phyloP scores from a whole-genome alignment of 1,140 invertebrate species.

The Lasaia peninsularis region DNA sequence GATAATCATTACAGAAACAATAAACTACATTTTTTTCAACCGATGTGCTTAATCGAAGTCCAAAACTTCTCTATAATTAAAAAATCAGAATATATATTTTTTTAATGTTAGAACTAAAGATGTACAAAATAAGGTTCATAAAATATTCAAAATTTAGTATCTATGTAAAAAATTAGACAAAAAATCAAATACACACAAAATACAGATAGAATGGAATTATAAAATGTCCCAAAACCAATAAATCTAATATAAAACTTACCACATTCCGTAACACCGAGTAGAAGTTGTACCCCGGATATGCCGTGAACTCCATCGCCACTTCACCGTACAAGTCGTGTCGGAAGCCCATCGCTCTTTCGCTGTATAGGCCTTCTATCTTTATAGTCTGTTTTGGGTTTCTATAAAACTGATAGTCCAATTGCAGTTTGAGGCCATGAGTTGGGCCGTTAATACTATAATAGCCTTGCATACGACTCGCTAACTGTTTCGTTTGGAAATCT shows the following conservation, averaged over 20 bases:
- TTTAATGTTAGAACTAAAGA: no score
- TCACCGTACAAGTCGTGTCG: conserved; percentile 81
- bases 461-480: conserved; percentile 82
- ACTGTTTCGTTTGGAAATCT: conserved; percentile 83
- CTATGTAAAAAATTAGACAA: no score
- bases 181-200: background rate
- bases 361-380: conserved; percentile 81
- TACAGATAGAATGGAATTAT: conserved; percentile 22
- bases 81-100: no score
- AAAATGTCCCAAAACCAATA: conserved; percentile 15
- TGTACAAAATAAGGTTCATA: no score
- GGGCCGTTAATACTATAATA: conserved; percentile 80
- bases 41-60: no score
- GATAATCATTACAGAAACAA: no score
- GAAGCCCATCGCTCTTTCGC: conserved; percentile 78
- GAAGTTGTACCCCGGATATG: conserved; percentile 87
- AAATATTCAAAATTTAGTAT: no score
- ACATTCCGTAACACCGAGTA: conserved; percentile 81
- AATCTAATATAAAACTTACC: conserved; percentile 58
- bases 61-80: no score
- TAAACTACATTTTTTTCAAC: no score
- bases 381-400: conserved; percentile 82
- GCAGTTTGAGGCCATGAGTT: conserved; percentile 76
- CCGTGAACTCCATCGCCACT: conserved; percentile 82
- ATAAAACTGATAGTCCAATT: conserved; percentile 83